Percentiles rank a stretch among this genome's conserved stretches.
phyloP scores from a whole-genome alignment of 1,140 invertebrate genomes.

The Drosophila saltans region DNA sequence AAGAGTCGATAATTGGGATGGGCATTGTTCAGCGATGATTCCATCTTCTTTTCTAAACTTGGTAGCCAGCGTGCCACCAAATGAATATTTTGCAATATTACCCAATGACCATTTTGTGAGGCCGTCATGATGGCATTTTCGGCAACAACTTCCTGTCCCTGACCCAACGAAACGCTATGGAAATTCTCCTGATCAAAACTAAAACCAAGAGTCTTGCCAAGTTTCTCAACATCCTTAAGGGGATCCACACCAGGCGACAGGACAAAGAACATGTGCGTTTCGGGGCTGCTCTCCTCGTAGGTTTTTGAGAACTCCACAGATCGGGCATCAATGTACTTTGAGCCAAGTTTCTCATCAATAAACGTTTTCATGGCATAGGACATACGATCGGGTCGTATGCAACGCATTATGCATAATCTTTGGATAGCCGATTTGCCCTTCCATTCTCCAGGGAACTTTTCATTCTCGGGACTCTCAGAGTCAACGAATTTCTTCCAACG shows the following conservation, averaged over 20 bases:
- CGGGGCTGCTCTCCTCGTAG: constrained; percentile 92
- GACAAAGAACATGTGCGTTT: constrained; percentile 97
- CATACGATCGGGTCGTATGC: constrained; percentile 95
- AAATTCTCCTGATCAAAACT: constrained; percentile 92
- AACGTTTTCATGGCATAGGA: constrained; percentile 86
- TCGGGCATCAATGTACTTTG: constrained; percentile 91
- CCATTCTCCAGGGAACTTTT: constrained; percentile 98
- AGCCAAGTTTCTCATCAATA: constrained; percentile 93
- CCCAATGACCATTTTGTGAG: constrained; percentile 93
- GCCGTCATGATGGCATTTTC: constrained; percentile 93
- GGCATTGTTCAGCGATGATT: constrained; percentile 88
- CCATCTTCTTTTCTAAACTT: constrained; percentile 95
- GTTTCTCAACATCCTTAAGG: constrained; percentile 93
- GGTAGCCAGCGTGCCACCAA: constrained; percentile 95
- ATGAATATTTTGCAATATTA: constrained; percentile 96
- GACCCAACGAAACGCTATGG: constrained; percentile 96
- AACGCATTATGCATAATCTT: constrained; percentile 95
- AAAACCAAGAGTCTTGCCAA: constrained; percentile 90
- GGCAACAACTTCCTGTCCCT: constrained; percentile 96
- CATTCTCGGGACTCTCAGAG: constrained; percentile 95
- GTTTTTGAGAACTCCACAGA: constrained; percentile 92
- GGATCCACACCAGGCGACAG: constrained; percentile 97
- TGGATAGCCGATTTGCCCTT: constrained; percentile 95
- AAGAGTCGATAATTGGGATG: constrained; percentile 88
- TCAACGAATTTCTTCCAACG: constrained; percentile 97